phyloP scores from a whole-genome alignment of 1,140 invertebrate genomes.

The Dysdera silvatica region DNA sequence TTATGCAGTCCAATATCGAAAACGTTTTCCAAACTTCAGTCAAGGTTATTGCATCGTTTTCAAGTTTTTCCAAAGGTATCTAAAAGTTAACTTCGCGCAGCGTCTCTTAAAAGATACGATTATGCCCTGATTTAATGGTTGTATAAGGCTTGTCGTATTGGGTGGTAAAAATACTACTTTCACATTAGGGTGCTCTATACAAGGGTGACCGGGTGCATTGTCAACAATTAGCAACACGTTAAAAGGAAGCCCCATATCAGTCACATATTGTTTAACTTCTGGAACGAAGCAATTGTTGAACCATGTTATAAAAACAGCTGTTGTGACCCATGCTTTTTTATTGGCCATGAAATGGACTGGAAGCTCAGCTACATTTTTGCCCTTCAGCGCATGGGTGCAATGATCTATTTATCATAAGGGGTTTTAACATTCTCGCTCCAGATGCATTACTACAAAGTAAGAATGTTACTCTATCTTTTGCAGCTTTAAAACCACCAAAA shows the following conservation, averaged over 20 bases:
- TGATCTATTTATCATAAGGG: conserved; percentile 43
- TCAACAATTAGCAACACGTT: conserved; percentile 13
- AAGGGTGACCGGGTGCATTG: conserved; percentile 10
- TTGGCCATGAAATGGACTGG: conserved; percentile 44
- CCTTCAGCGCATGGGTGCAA: conserved; percentile 40
- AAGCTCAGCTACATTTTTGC: conserved; percentile 37
- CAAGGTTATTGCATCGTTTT: not conserved
- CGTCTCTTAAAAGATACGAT: too few species aligned
- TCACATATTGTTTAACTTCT: conserved; percentile 14
- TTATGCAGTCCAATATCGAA: conserved; percentile 1
- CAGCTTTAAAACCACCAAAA: conserved; percentile 45
- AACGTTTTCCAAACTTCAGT: not conserved
- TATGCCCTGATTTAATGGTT: too few species aligned
- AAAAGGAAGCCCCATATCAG: conserved; percentile 8
- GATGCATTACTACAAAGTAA: conserved; percentile 42
- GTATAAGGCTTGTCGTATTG: too few species aligned
- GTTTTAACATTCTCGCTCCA: conserved; percentile 44
- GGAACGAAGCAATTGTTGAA: conserved; percentile 24
- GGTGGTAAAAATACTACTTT: not conserved
- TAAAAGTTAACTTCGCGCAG: conserved; percentile 16
- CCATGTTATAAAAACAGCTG: conserved; percentile 41
- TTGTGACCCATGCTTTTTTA: conserved; percentile 44
- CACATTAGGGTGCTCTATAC: conserved; percentile 7
- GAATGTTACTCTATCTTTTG: conserved; percentile 46
- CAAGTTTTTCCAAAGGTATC: not conserved